phyloP scores from a whole-genome alignment of 92 coral and sea anemone genomes.

The Pocillopora meandrina region DNA sequence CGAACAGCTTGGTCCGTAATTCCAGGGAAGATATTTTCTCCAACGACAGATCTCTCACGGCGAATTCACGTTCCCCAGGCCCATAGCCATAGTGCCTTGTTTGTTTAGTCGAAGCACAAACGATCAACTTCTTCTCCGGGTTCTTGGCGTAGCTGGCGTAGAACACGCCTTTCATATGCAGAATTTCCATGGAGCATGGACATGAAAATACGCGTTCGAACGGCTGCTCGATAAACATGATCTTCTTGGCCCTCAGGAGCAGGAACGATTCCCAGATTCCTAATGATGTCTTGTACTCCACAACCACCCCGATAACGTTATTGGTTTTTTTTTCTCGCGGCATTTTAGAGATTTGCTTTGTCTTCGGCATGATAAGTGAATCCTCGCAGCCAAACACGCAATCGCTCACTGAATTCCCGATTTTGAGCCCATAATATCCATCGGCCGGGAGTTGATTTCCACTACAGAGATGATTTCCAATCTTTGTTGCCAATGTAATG shows the following conservation, averaged over 20 bases:
- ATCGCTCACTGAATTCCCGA: neutral
- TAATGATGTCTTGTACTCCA: conserved; percentile 20
- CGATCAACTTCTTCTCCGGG: conserved; percentile 35
- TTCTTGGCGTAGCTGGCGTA: conserved; percentile 34
- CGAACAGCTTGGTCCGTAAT: conserved; percentile 29
- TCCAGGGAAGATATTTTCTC: conserved; percentile 35
- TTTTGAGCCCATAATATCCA: no score
- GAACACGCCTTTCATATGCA: conserved; percentile 27
- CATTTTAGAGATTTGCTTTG: no score
- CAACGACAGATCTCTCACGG: conserved; percentile 38
- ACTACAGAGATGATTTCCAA: no score
- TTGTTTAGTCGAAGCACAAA: conserved; percentile 29
- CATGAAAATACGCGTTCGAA: conserved; percentile 15
- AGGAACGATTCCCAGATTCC: conserved; percentile 11
- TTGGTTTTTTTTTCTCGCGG: conserved; percentile 6
- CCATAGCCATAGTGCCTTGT: conserved; percentile 43
- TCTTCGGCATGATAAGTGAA: no score
- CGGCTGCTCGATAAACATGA: conserved; percentile 8
- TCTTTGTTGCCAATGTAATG: no score
- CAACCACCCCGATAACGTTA: conserved; percentile 15
- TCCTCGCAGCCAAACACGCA: no score
- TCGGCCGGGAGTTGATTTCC: no score
- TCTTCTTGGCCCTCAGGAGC: conserved; percentile 24
- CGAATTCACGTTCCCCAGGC: conserved; percentile 21
- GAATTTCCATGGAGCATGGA: conserved; percentile 15